Percentiles rank a stretch among this genome's conserved stretches.
These are phyloP conservation scores for Operophtera brumata DNA, from an alignment of 2,888 invertebrate species.

Conservation along the genomic window DNA sequence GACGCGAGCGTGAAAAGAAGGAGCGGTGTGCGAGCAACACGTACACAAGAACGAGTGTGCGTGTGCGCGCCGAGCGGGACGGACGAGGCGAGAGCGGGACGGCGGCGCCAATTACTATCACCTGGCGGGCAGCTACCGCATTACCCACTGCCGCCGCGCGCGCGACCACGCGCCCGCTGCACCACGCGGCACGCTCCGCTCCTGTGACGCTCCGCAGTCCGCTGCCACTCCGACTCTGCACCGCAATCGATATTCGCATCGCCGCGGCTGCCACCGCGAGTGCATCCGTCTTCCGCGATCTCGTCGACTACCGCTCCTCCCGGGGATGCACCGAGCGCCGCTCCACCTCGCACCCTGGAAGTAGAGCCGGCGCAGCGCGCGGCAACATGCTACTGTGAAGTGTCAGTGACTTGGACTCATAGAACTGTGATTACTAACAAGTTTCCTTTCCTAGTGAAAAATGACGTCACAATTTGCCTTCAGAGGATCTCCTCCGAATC, in stretches of 20 bases:
- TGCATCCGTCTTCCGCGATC: constrained; percentile 47
- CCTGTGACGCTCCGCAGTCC: constrained; percentile 49
- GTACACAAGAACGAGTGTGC: constrained; percentile 64
- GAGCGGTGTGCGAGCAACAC: constrained; percentile 71
- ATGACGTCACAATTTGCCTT: constrained; percentile 80
- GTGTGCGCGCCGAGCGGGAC: constrained; percentile 78
- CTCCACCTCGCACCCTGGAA: constrained; percentile 39
- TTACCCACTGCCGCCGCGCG: constrained; percentile 81
- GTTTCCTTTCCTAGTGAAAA: constrained; percentile 55
- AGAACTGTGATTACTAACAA: constrained; percentile 27
- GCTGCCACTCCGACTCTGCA: constrained; percentile 50
- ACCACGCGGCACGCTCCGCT: constrained; percentile 69
- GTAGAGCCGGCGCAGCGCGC: constrained; percentile 44
- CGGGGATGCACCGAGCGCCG: constrained; percentile 46
- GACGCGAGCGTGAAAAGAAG: constrained; percentile 80
- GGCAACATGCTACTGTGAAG: constrained; percentile 74
- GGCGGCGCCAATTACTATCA: constrained; percentile 82
- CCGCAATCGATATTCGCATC: constrained; percentile 65
- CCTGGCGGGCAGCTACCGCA: constrained; percentile 83
- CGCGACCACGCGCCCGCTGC: constrained; percentile 81
- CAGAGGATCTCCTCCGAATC: constrained; percentile 78
- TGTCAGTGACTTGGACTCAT: constrained; percentile 40
- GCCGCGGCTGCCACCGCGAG: constrained; percentile 51
- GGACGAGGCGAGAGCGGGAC: constrained; percentile 75
- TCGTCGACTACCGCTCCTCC: constrained; percentile 33